Evolutionary conservation across 1,140 invertebrate genomes (phyloP).

Genomic region (Metopolophium dirhodum): DNA sequence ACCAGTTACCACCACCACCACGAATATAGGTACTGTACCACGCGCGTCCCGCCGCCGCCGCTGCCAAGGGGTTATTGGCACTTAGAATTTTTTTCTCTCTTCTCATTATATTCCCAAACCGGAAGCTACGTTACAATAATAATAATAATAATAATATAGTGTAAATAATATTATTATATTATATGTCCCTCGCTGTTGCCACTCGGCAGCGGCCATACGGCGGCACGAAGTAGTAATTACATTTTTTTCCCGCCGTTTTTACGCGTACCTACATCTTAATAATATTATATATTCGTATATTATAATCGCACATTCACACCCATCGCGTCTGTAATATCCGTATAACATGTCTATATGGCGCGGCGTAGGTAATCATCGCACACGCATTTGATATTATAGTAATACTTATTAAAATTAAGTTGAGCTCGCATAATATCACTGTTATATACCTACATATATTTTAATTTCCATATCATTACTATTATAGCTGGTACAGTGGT

Average conservation of each 20-base stretch:
- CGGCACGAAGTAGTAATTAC: background rate
- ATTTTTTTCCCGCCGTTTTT: background rate
- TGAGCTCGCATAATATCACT: background rate
- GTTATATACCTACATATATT: no score
- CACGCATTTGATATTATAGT: background rate
- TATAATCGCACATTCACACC: background rate
- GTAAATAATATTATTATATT: conserved; percentile 18
- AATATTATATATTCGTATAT: background rate
- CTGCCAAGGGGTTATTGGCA: background rate
- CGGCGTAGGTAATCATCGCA: background rate
- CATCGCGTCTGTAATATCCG: background rate
- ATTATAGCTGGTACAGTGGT: no score
- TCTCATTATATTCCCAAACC: background rate
- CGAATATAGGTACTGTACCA: background rate
- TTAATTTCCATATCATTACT: no score
- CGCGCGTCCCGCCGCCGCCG: background rate
- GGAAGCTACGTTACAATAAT: background rate
- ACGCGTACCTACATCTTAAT: background rate
- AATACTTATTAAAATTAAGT: background rate
- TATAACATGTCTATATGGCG: background rate
- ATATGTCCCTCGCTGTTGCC: background rate
- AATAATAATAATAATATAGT: conserved; percentile 19
- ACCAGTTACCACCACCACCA: background rate
- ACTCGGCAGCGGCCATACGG: background rate
- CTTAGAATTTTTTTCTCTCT: background rate